phyloP scores from a whole-genome alignment of 1,140 invertebrate species.

The Papilio polytes region DNA sequence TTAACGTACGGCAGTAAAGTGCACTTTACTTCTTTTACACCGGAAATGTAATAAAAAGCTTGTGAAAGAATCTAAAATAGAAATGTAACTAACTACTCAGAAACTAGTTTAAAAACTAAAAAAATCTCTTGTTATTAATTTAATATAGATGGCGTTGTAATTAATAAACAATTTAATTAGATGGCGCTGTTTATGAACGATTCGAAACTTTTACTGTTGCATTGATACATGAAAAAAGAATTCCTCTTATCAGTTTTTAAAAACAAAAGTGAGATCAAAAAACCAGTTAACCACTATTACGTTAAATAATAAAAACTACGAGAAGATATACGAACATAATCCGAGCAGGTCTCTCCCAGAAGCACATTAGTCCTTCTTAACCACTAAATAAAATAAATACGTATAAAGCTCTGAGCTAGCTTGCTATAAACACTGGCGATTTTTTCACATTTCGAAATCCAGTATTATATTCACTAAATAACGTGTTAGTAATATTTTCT shows the following conservation, averaged over 20 bases:
- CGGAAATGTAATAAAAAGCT: not conserved
- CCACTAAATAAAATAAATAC: conserved; percentile 50
- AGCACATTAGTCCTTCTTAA: conserved; percentile 49
- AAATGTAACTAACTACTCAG: not conserved
- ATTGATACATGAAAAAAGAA: not conserved
- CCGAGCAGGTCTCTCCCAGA: conserved; percentile 37
- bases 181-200: not conserved
- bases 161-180: not conserved
- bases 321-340: conserved; percentile 35
- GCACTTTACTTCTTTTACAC: not conserved
- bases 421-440: conserved; percentile 45
- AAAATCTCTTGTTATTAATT: not conserved
- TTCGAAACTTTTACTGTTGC: not conserved
- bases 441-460: conserved; percentile 46
- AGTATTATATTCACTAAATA: not conserved
- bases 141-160: no score
- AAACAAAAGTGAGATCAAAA: not conserved
- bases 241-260: not conserved
- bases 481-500: not conserved
- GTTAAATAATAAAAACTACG: conserved; percentile 8
- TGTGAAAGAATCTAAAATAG: not conserved
- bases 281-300: not conserved
- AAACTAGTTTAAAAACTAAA: not conserved
- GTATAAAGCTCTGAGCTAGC: conserved; percentile 37
- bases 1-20: not conserved